These are phyloP conservation scores for Zhuqinia jingwanae DNA, from an alignment of 2,888 invertebrate species.

Conservation along the genomic window DNA sequence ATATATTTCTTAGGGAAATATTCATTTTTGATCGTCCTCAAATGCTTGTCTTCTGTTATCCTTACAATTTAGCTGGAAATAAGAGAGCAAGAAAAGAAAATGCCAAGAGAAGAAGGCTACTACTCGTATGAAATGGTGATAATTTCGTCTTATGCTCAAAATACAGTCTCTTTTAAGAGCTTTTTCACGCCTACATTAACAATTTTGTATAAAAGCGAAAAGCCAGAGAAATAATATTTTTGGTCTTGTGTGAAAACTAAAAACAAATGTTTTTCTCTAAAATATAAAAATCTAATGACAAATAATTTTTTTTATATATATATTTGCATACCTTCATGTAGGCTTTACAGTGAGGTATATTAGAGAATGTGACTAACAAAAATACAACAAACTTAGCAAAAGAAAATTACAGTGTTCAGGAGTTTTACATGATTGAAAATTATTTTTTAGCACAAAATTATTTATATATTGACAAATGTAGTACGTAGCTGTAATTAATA, in stretches of 20 bases:
- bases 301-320: constrained; percentile 10
- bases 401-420: constrained; percentile 9
- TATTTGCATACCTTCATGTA: not conserved
- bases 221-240: not conserved
- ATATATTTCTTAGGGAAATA: not conserved
- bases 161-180: constrained; percentile 65
- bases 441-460: constrained; percentile 7
- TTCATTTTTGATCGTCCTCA: not conserved
- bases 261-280: not conserved
- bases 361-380: constrained; percentile 29
- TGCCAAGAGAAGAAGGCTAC: constrained; percentile 78
- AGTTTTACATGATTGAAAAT: constrained; percentile 4
- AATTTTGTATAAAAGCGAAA: constrained; percentile 18
- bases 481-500: constrained; percentile 19
- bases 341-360: constrained; percentile 24
- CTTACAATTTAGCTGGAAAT: constrained; percentile 80
- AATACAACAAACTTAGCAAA: constrained; percentile 23
- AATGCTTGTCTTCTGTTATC: constrained; percentile 31
- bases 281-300: constrained; percentile 23
- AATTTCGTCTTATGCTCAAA: constrained; percentile 61
- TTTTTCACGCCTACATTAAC: constrained; percentile 64
- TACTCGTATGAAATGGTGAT: constrained; percentile 80
- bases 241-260: constrained; percentile 48
- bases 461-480: constrained; percentile 13
- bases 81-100: constrained; percentile 80